Conservation (phyloP, 2,888 invertebrate species). For the Tachina lurida region DNA sequence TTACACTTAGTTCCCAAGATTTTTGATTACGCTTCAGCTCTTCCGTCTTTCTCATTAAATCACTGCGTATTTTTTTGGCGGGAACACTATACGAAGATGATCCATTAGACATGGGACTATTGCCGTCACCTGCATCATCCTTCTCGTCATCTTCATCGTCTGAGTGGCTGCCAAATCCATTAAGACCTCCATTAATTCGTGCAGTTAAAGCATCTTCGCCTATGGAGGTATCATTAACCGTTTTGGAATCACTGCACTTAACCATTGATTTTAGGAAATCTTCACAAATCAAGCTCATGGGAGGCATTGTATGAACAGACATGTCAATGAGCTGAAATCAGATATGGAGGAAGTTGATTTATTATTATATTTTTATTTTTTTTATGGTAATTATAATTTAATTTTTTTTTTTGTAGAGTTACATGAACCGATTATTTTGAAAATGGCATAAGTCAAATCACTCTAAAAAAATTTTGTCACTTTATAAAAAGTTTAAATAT, state of each 20-base stretch:
- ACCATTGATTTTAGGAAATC: conserved; percentile 80
- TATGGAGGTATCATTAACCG: neutral
- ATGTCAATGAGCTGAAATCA: conserved; percentile 80
- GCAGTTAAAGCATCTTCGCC: conserved; percentile 43
- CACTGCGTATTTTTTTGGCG: conserved; percentile 72
- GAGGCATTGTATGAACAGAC: conserved; percentile 82
- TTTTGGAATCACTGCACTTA: conserved; percentile 72
- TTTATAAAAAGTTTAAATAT: too few species aligned
- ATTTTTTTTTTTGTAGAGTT: neutral
- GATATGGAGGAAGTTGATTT: conserved; percentile 6
- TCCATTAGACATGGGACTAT: conserved; percentile 45
- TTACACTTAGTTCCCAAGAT: conserved; percentile 24
- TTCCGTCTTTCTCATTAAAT: conserved; percentile 73
- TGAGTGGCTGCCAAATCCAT: conserved; percentile 64
- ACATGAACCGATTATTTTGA: too few species aligned
- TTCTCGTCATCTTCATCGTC: conserved; percentile 70
- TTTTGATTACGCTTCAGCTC: conserved; percentile 63
- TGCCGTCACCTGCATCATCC: neutral
- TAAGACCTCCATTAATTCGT: conserved; percentile 53
- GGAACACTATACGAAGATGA: neutral
- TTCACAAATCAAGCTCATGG: conserved; percentile 79
- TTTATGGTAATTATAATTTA: neutral
- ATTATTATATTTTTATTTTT: neutral
- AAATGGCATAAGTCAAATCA: too few species aligned
- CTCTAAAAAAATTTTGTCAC: too few species aligned